Evolutionary conservation across 1,140 invertebrate species (phyloP), one percentile per base, ranked within the genome.

Genomic region (Dermatophagoides farinae): DNA sequence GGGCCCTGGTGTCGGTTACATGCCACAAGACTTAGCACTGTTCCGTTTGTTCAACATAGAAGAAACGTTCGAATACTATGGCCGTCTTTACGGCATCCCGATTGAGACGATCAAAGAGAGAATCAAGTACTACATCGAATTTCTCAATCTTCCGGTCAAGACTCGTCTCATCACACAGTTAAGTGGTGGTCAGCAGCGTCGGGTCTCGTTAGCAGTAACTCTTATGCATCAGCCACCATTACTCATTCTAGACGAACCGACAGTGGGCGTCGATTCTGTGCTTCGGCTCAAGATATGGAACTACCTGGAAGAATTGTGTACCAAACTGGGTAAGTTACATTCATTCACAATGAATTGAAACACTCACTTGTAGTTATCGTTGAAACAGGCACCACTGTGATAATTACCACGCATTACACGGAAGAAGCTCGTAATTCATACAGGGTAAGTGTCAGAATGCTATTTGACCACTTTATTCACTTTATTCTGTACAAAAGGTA

Each of bases 141-240:
- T 66, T 16, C 47, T 66, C 8, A 50, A 64, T 38, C 25, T 64
- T 1, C 63, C 63, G 6, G 16, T 4, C 1, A 62, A 53, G 18
- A 22, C 43, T 14, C n/a, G 51, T 39, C 10, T 20, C 12, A 46
- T 64, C 18, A 43, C 37, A 1, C 40, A 53, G 16, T 39, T 64
- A 1, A 88, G 88, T 74, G 90, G 90, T 66, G 89, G 90, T 37
- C 88, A 93, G 72, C 87, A 92, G 68, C 77, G 89, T 41, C 78
- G 88, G 62, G 86, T 91, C 0, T 91, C 87, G 6, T 88, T 96
- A 67, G 88, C 88, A 0, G 84, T 88, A 20, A 89, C 89, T 5
- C 74, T 96, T 8, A 83, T 95, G 76, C 88, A 93, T 67, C 85
- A 89, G 72, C 89, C 89, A 0, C 66, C 71, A 58, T 61, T 74